Evolutionary conservation across 2,888 invertebrate genomes (phyloP).

Genomic region (Callimorpha dominula): DNA sequence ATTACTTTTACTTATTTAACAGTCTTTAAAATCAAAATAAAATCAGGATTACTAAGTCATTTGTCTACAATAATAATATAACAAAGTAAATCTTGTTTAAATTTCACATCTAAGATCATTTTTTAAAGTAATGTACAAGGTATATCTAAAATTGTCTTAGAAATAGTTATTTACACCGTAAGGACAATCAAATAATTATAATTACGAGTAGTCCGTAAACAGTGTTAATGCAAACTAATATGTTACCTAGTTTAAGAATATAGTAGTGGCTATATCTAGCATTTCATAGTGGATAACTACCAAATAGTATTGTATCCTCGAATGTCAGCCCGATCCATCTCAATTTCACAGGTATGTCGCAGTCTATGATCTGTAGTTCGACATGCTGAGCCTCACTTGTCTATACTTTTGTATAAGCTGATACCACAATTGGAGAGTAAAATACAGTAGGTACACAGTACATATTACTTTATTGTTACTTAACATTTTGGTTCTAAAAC

Average conservation of each 20-base stretch:
- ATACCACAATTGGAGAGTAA: neutral
- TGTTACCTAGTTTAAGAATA: neutral
- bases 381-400: neutral
- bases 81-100: neutral
- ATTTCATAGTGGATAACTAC: neutral
- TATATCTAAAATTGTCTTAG: neutral
- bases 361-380: neutral
- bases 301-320: neutral
- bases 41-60: constrained; percentile 8
- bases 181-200: neutral
- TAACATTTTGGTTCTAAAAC: constrained; percentile 20
- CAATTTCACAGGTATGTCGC: neutral
- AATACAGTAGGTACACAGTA: neutral
- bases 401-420: neutral
- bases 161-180: constrained; percentile 1
- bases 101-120: neutral
- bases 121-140: constrained; percentile 1
- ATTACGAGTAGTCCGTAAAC: neutral
- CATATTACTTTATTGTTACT: constrained; percentile 4
- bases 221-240: neutral
- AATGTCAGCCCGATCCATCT: no score
- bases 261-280: neutral
- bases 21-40: neutral
- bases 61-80: constrained; percentile 13
- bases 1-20: neutral